These are phyloP conservation scores for Heliothis subflexa DNA, from an alignment of 1,140 invertebrate species.

Conservation along the genomic window DNA sequence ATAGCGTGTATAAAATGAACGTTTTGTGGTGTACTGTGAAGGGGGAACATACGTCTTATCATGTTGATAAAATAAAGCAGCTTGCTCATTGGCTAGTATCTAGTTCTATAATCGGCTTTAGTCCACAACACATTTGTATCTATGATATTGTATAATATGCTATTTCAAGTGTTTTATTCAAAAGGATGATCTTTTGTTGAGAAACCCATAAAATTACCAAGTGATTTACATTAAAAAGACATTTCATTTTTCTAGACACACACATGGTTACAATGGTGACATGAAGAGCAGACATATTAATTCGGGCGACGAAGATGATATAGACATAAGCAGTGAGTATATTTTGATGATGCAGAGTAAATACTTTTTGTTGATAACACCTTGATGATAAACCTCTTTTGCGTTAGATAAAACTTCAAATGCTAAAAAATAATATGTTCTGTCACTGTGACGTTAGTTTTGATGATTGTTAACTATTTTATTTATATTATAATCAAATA, in stretches of 20 bases:
- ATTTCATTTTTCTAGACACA: conserved; percentile 67
- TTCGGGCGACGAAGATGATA: conserved; percentile 82
- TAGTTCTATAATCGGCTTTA: neutral
- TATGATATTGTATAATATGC: neutral
- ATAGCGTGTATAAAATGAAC: neutral
- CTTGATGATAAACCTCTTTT: neutral
- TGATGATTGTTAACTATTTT: conserved; percentile 16
- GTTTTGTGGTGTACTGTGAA: neutral
- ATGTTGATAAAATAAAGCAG: neutral
- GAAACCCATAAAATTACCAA: neutral
- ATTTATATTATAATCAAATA: conserved; percentile 5
- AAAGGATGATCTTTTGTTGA: neutral
- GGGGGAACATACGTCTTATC: neutral
- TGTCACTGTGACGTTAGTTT: conserved; percentile 33
- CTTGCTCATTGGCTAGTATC: neutral
- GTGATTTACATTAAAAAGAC: neutral
- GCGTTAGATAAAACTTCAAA: neutral
- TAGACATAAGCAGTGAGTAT: conserved; percentile 83
- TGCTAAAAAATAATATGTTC: neutral
- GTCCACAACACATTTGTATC: too few relatives aligned
- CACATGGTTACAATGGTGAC: conserved; percentile 79
- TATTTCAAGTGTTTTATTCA: neutral
- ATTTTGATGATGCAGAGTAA: neutral
- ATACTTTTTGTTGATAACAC: neutral
- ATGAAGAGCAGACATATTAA: conserved; percentile 78